Percentiles rank a stretch among this genome's conserved stretches.
Evolutionary conservation across 37 sponge, comb jelly and placozoan species (phyloP).

Genomic region (Oopsacas minuta): DNA sequence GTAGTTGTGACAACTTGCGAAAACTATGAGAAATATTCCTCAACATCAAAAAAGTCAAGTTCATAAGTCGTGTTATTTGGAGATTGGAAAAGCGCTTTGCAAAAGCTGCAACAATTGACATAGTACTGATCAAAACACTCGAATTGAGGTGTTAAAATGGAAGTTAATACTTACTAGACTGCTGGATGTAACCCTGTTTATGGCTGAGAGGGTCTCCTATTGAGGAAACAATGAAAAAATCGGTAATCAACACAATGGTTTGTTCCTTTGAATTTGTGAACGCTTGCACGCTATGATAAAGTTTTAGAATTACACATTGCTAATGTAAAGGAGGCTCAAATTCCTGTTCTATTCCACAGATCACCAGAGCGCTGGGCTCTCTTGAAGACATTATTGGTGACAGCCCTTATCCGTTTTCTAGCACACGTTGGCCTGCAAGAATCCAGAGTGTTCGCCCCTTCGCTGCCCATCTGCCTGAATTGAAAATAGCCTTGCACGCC

Average conservation of each 20-base stretch:
- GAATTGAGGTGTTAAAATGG: conserved; percentile 14
- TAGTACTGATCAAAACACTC: conserved; percentile 16
- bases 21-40: background rate
- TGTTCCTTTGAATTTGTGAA: conserved; percentile 19
- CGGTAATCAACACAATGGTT: conserved; percentile 18
- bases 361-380: conserved; percentile 19
- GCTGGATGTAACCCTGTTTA: conserved; percentile 10
- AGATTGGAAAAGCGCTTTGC: conserved; percentile 3
- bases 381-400: conserved; percentile 20
- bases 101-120: conserved; percentile 16
- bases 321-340: conserved; percentile 7
- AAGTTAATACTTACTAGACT: conserved; percentile 15
- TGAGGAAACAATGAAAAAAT: conserved; percentile 12
- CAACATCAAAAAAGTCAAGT: background rate
- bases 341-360: conserved; percentile 1
- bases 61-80: conserved; percentile 14
- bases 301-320: conserved; percentile 18
- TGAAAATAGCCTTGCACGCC: conserved; percentile 6
- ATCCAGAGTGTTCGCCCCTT: conserved; percentile 20
- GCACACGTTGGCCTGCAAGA: conserved; percentile 18
- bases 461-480: conserved; percentile 11
- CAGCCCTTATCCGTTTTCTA: conserved; percentile 7
- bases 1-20: conserved; percentile 4
- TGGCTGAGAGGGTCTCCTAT: conserved; percentile 17
- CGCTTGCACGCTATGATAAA: conserved; percentile 17